These are phyloP conservation scores for Chironomus tepperi DNA, from an alignment of 1,140 invertebrate genomes.

Conservation along the genomic window DNA sequence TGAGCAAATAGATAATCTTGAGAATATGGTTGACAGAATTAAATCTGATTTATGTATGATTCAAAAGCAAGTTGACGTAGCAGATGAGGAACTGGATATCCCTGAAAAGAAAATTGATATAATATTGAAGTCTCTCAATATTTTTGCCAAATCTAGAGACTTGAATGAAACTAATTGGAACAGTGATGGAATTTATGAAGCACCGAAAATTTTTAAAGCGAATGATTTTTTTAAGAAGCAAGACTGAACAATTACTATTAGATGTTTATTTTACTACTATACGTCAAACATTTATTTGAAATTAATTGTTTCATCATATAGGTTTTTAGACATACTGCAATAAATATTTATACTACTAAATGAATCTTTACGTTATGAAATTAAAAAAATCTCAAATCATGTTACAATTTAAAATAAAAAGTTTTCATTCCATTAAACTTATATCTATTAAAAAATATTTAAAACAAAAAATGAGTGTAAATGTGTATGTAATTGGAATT, in stretches of 20 bases:
- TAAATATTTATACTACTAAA: too few species aligned
- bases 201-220: not conserved
- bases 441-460: too few species aligned
- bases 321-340: too few species aligned
- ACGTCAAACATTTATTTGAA: constrained; percentile 22
- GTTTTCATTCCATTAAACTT: too few species aligned
- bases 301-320: constrained; percentile 1
- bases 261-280: constrained; percentile 5
- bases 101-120: constrained; percentile 19
- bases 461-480: too few species aligned
- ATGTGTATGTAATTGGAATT: too few species aligned
- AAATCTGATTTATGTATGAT: not conserved
- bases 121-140: not conserved
- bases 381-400: too few species aligned
- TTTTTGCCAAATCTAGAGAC: not conserved
- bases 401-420: too few species aligned
- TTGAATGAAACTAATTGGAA: not conserved
- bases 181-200: not conserved
- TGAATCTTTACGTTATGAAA: too few species aligned
- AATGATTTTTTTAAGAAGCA: not conserved
- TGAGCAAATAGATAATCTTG: not conserved
- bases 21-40: not conserved
- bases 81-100: not conserved
- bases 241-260: not conserved
- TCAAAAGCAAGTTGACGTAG: not conserved